These are phyloP conservation scores for Alosa alosa DNA, from an alignment of 2,113 vertebrate species.

Conservation along the genomic window DNA sequence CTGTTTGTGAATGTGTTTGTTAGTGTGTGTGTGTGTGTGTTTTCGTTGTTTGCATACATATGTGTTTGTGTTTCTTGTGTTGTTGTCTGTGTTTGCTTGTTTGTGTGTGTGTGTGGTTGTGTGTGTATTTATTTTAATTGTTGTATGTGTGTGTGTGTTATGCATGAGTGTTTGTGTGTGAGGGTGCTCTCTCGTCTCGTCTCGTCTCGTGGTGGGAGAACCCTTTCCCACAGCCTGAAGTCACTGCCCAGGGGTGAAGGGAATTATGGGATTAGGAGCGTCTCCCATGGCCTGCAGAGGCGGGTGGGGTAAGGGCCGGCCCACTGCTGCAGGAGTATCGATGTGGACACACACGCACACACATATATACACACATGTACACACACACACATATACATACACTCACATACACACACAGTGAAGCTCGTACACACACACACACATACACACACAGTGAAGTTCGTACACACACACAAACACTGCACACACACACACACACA, in stretches of 20 bases:
- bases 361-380: neutral
- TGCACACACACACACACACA: neutral
- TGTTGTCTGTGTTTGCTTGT: neutral
- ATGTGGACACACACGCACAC: conserved; percentile 9
- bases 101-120: neutral
- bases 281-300: neutral
- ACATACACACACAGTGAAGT: neutral
- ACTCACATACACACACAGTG: neutral
- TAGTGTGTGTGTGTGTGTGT: neutral
- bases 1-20: neutral
- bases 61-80: neutral
- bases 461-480: neutral
- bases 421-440: neutral
- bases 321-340: conserved; percentile 36
- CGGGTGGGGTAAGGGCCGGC: neutral
- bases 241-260: neutral
- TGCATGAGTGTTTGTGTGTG: neutral
- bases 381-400: neutral
- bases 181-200: neutral
- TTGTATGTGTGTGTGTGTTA: neutral
- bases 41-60: neutral
- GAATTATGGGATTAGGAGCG: conserved; percentile 29
- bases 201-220: conserved; percentile 6
- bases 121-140: neutral
- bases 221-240: conserved; percentile 34